Base-by-base conservation (phyloP, 2,888 invertebrate genomes). In the Sesia apiformis region DNA sequence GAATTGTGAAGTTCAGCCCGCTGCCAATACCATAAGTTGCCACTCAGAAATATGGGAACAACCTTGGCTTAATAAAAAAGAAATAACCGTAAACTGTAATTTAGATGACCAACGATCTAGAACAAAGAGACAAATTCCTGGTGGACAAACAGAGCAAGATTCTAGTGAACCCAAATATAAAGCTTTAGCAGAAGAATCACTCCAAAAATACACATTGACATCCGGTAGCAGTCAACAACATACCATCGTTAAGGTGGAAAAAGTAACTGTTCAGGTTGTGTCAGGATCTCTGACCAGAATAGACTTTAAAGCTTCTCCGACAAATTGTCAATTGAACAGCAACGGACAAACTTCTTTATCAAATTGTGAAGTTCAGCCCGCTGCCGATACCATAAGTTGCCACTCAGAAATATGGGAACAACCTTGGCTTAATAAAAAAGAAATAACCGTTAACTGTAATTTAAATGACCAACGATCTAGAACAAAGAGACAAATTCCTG, bases 11-110 rank as follows among this genome's bases (percentile, higher is more conserved):
- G n/a, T 8, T 43, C 3, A 46, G 40, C 40, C 23, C 7, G 7
- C 42, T n/a, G 46, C 43, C 40, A 4, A 50, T 38, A 39, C 39
- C 38, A 38, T 50, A 50, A 50, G 50, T 50, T 92, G 92, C 60
- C 57, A 76, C 40, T 78, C 91, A 39, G 62, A 74, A 40, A 80
- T 93, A 43, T 93, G 91, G 92, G 89, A 91, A 38, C 84, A 81
- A 54, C 78, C 88, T 0, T 93, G 93, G 93, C 46, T 91, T n/a
- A 60, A 70, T 0, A 72, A 79, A 42, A 78, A 76, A 1, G 73
- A 90, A 51, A 64, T 70, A n/a, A 52, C 58, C 3, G 69, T 69
- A 1, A 52, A 53, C 3, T 73, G 72, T 49, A 49, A 61, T 4
- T 39, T n/a, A 3, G 52, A 40, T 1, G 7, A 40, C n/a, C 40